Percentiles rank a stretch among this genome's conserved stretches.
Conservation (phyloP, 2,888 invertebrate genomes). For the Dorcus hopei region DNA sequence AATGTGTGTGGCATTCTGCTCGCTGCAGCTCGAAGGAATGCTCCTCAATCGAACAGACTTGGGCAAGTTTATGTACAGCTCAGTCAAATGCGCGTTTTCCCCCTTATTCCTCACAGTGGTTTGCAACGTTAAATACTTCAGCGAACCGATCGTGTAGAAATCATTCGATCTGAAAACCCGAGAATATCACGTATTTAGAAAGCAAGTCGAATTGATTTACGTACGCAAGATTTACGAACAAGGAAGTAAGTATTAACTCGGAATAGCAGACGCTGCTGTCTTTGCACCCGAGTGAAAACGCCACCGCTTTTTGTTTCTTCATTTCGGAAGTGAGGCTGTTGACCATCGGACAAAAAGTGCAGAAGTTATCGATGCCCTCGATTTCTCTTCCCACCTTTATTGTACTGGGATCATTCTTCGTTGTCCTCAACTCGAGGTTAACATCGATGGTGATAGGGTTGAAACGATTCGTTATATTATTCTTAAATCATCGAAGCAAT, state of each 20-base stretch:
- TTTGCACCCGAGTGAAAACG: conserved; percentile 40
- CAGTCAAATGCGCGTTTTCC: conserved; percentile 52
- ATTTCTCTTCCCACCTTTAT: conserved; percentile 17
- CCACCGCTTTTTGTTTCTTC: conserved; percentile 32
- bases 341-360: conserved; percentile 33
- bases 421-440: conserved; percentile 16
- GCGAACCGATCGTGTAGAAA: conserved; percentile 41
- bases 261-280: conserved; percentile 36
- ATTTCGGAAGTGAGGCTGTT: conserved; percentile 18
- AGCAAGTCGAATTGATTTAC: neutral
- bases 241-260: conserved; percentile 28
- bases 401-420: conserved; percentile 12
- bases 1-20: conserved; percentile 28
- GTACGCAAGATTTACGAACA: conserved; percentile 27
- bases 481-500: neutral
- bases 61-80: conserved; percentile 50
- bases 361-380: conserved; percentile 30
- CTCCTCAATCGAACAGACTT: conserved; percentile 34
- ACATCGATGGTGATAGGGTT: conserved; percentile 28
- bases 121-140: conserved; percentile 34
- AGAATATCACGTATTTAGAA: neutral
- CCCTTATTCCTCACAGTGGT: conserved; percentile 46
- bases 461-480: conserved; percentile 5
- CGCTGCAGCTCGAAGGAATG: conserved; percentile 31
- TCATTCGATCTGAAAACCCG: conserved; percentile 24